Evolutionary conservation across 2,113 vertebrate genomes (phyloP).

Genomic region (Bagarius yarrelli): DNA sequence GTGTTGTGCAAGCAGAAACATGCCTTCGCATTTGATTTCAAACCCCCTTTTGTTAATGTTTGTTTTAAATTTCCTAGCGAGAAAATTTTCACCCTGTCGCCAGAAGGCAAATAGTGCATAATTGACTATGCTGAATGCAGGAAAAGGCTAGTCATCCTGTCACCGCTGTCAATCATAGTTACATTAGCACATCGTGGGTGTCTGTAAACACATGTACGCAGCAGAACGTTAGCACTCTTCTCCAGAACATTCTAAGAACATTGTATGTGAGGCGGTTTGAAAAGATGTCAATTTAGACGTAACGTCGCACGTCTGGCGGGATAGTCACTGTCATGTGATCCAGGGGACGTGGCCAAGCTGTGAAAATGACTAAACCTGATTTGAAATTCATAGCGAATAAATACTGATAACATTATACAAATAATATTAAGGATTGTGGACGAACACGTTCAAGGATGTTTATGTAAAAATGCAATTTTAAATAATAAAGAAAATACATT

Average conservation of each 20-base stretch:
- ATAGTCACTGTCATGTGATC: neutral
- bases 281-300: neutral
- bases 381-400: neutral
- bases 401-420: neutral
- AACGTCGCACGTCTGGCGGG: neutral
- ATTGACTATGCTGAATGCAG: neutral
- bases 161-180: neutral
- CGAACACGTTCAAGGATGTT: too few relatives aligned
- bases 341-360: neutral
- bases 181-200: neutral
- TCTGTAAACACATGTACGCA: constrained; percentile 17
- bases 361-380: neutral
- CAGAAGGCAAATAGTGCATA: constrained; percentile 20
- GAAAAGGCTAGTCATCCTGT: neutral
- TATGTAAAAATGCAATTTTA: neutral
- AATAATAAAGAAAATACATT: neutral
- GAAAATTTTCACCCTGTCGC: constrained; percentile 21
- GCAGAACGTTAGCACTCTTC: neutral
- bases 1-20: constrained; percentile 1
- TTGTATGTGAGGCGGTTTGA: neutral
- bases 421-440: too few relatives aligned
- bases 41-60: constrained; percentile 5
- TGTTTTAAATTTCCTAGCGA: constrained; percentile 3
- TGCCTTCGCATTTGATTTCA: constrained; percentile 9
- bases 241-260: neutral